Percentiles rank a stretch among this genome's conserved stretches.
Evolutionary conservation across 2,797 vertebrate genomes (phyloP).

Genomic region (Hafferia zeledoni): DNA sequence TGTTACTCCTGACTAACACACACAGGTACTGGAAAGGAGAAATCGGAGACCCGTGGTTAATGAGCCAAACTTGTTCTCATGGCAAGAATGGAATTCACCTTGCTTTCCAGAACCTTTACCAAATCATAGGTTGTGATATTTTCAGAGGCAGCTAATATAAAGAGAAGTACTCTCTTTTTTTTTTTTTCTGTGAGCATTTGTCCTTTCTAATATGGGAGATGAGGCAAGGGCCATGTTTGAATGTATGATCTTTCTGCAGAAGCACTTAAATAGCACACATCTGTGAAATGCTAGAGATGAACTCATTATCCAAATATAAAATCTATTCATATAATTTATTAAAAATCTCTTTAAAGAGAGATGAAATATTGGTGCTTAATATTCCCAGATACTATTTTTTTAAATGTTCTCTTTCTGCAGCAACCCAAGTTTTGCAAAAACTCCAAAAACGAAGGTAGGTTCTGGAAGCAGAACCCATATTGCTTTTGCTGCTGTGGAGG

Average conservation of each 20-base stretch:
- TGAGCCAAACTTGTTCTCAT: not conserved
- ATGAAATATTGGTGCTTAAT: conserved; percentile 9
- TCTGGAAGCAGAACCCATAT: not conserved
- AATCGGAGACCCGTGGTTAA: not conserved
- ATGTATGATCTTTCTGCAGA: conserved; percentile 48
- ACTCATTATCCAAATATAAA: conserved; percentile 64
- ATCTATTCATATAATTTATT: conserved; percentile 60
- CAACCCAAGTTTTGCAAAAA: not conserved
- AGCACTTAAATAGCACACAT: conserved; percentile 64
- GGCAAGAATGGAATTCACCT: not conserved
- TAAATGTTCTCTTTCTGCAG: not conserved
- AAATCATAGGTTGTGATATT: not conserved
- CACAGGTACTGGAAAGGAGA: not conserved
- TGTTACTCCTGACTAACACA: not conserved
- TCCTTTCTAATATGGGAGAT: conserved; percentile 40
- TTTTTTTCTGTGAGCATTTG: not conserved
- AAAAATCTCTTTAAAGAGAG: conserved; percentile 47
- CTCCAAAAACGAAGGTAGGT: not conserved
- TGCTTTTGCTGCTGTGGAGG: not conserved
- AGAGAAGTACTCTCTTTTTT: not conserved
- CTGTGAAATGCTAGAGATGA: conserved; percentile 58
- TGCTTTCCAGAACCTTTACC: not conserved
- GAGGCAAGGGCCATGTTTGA: conserved; percentile 25
- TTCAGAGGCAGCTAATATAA: not conserved
- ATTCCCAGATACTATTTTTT: not conserved